Evolutionary conservation across 2,113 vertebrate species (phyloP).

Genomic region (Mesoclemmys tuberculata): DNA sequence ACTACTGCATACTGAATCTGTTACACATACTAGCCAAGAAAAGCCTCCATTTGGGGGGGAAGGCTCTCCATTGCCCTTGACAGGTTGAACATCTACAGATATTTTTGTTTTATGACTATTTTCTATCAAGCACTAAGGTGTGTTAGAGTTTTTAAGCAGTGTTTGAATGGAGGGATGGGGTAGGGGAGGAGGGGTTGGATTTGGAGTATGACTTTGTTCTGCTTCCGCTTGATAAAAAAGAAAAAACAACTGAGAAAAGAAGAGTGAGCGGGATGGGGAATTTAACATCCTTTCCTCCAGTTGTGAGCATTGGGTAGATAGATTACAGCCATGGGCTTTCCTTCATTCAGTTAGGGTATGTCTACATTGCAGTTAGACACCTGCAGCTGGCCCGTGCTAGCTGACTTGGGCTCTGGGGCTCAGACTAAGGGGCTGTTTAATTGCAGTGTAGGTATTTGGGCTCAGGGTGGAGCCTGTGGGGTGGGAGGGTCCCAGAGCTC

Average conservation of each 20-base stretch:
- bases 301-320: background rate
- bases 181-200: background rate
- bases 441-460: background rate
- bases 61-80: background rate
- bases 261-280: background rate
- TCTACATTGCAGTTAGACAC: background rate
- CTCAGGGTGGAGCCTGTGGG: too few relatives aligned
- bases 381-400: background rate
- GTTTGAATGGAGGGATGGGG: background rate
- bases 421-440: background rate
- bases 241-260: background rate
- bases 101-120: conserved; percentile 25
- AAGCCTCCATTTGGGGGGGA: background rate
- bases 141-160: background rate
- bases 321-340: background rate
- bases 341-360: background rate
- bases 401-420: background rate
- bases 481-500: background rate
- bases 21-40: background rate
- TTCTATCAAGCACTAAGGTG: background rate
- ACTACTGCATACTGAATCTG: background rate
- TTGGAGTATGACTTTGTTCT: background rate
- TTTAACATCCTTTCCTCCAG: background rate
- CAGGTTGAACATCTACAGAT: background rate
- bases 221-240: background rate